Evolutionary conservation across 2,888 invertebrate genomes (phyloP), one percentile per base, ranked within the genome.

Genomic region (Epirrita christyi): DNA sequence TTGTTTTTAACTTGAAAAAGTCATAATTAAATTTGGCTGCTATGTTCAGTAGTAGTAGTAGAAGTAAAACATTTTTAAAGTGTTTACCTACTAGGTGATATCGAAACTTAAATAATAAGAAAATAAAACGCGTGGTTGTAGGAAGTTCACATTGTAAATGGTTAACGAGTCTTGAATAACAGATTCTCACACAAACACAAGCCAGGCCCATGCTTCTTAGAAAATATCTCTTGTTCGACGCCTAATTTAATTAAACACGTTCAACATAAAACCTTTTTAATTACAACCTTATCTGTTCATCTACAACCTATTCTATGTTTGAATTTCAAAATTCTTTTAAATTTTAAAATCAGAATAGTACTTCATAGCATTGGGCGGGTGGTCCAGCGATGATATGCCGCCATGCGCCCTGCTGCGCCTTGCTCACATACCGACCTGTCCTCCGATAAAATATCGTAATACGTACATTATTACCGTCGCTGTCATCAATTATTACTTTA

Each of bases 311-410:
- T 52, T 53, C 46, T 50, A 43, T 38, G 46, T 59, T 62, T 47
- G 54, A 58, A 57, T 59, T 60, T 37, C 1, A 41, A 46, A 11
- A 42, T 61, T 8, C 8, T 67, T 64, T 51, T 47, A 63, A 61
- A 48, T 61, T 68, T 65, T 46, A 43, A 64, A 64, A 56, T 68
- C 52, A 51, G 66, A 66, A 70, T 68, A 68, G 66, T 66, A 66
- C 70, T 65, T 75, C 73, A 68, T 75, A 78, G 71, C 69, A 69
- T 73, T 72, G 73, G 69, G 74, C 81, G 83, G 86, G 85, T 85
- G 86, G 85, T 86, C 85, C 72, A 61, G 54, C 68, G 66, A 67
- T 76, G 70, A 74, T 70, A 72, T 58, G 71, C 74, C 75, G 75
- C 73, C 71, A 67, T 66, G 76, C 75, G 70, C 73, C 82, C 83